Evolutionary conservation across 2,797 vertebrate species (phyloP).

Genomic region (Eremophila alpestris): DNA sequence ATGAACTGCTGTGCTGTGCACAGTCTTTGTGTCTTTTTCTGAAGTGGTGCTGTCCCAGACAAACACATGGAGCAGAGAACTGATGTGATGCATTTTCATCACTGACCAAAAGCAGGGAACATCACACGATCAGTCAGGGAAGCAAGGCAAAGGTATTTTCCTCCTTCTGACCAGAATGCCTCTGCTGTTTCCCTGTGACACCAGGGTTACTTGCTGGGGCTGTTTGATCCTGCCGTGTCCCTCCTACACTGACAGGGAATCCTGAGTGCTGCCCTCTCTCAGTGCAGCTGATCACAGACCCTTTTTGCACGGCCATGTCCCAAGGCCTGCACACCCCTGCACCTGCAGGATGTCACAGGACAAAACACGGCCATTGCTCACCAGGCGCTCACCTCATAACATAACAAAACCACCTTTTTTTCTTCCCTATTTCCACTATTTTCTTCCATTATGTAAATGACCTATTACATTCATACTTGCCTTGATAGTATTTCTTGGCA

Average conservation of each 20-base stretch:
- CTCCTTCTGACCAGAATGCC: neutral
- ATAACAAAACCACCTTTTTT: neutral
- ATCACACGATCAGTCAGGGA: neutral
- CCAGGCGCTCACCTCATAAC: neutral
- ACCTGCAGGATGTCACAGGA: neutral
- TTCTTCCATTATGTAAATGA: constrained; percentile 27
- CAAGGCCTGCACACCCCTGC: neutral
- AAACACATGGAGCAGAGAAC: neutral
- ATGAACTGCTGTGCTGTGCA: neutral
- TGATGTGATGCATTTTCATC: neutral
- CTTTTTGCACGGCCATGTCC: fast-evolving
- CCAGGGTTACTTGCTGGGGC: fast-evolving
- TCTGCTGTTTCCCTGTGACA: fast-evolving
- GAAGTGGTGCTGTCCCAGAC: neutral
- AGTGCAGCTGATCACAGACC: neutral
- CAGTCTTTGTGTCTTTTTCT: neutral
- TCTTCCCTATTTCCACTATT: neutral
- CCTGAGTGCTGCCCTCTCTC: neutral
- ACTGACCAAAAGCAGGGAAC: neutral
- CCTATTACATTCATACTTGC: neutral
- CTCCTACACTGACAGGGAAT: fast-evolving
- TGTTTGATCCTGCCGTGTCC: neutral
- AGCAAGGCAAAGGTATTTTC: neutral
- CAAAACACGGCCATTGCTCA: neutral
- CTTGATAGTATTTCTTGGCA: neutral